Percentiles rank a stretch among this genome's conserved stretches.
Conservation (phyloP, 2,888 invertebrate species). For the Agrochola lota region DNA sequence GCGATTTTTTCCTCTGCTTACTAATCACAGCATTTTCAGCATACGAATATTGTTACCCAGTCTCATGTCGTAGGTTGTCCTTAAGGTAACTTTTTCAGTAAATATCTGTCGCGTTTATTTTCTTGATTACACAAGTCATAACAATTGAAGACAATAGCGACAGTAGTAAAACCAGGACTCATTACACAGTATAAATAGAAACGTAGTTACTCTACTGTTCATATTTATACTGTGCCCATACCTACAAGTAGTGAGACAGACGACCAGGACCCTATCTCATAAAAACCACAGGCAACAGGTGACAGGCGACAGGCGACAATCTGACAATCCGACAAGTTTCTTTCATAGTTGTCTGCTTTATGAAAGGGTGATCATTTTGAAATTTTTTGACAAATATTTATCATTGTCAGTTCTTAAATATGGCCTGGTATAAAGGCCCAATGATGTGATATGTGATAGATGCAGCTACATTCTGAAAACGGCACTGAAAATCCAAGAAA, state of each 20-base stretch:
- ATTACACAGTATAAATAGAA: no score
- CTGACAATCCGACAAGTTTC: neutral
- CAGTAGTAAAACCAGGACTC: neutral
- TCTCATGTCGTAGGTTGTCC: neutral
- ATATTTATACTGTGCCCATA: no score
- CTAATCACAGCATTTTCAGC: no score
- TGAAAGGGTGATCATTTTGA: neutral
- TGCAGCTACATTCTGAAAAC: neutral
- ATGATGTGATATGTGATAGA: neutral
- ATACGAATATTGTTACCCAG: neutral
- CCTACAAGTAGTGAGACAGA: neutral
- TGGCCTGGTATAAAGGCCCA: no score
- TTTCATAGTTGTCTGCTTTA: neutral
- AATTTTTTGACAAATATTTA: neutral
- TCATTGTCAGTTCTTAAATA: neutral
- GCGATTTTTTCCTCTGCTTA: neutral
- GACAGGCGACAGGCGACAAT: neutral
- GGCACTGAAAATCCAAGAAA: neutral
- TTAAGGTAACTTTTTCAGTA: neutral
- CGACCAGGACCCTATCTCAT: neutral
- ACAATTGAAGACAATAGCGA: no score
- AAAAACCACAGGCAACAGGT: neutral
- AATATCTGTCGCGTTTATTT: neutral
- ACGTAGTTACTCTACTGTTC: no score
- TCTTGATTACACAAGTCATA: neutral